Evolutionary conservation across 1,140 invertebrate genomes (phyloP), one percentile per base, ranked within the genome.

Genomic region (Drosophila trapezifrons): DNA sequence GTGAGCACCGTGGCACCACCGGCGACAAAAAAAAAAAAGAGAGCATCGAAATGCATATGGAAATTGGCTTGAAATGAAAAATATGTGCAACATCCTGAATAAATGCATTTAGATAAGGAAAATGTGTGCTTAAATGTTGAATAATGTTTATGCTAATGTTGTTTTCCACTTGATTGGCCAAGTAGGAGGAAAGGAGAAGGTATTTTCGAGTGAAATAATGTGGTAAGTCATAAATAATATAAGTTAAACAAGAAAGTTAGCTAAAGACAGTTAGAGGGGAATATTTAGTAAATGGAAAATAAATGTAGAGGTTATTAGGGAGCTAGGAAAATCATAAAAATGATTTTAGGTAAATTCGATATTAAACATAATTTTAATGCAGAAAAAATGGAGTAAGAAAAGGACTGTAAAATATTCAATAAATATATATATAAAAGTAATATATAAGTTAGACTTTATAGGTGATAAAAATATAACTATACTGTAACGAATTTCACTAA

Each of bases 1-100:
- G 73, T 64, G 29, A 35, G 81, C 78, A 85, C 69, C 66, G 76
- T 84, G 72, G 76, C 47, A 32, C 1, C n/a, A n/a, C 35, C 35
- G 38, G 38, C 13, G 3, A 27, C 9, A 35, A 17, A 69, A 70
- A 66, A 70, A 49, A 22, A 76, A 77, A 70, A 73, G 42, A 51
- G 55, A 80, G 55, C 22, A 74, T 55, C 58, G 43, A 45, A 59
- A 60, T 66, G 51, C 58, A 43, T 55, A 55, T 43, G 27, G 27
- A 72, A 62, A 62, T 71, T 71, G 67, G 64, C 65, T 35, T n/a
- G 64, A 69, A 71, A 71, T 71, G 67, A 71, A 47, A 71, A 69
- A 70, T 56, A 71, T 57, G 66, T 66, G 60, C 66, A 70, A 49
- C 42, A 57, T 47, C 65, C 62, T 70, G 66, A 71, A 71, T 47